Base-by-base conservation (phyloP, 2,797 vertebrate genomes). In the Arctocebus calabarensis region DNA sequence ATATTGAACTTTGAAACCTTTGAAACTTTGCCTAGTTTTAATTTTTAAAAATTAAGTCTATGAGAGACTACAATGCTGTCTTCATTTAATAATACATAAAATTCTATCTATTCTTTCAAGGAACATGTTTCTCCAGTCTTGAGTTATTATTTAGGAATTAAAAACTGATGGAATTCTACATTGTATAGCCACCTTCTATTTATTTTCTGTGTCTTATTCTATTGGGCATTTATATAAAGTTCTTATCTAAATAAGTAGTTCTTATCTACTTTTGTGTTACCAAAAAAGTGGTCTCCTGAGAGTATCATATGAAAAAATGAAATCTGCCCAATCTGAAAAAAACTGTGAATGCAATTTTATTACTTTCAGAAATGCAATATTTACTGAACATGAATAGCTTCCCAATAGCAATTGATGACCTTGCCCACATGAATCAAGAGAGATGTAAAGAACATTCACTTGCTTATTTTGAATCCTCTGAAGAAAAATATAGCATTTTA, bases 291-390 rank as follows among this genome's bases (percentile, higher is more conserved):
- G n/a, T 6, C 87, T 68, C 22, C 94, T 27, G 2, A 37, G 68
- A 88, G 32, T 77, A 85, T 85, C 82, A 61, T 16, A 62, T 2
- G 48, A 34, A 34, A 34, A 34, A 79, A 79, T 79, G 52, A 79
- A 57, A 57, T 79, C 52, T 57, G 52, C 12, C 37, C 62, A 86
- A 10, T 27, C 43, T 71, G 17, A 79, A 66, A 83, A 74, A 95
- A 83, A 75, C 74, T 96, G 1, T 91, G 82, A 25, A 17, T 14
- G 71, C 17, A 88, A 81, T 96, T 96, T 93, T 62, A 91, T 62
- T 94, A 20, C 22, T 74, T 94, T 97, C 86, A 10, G 9, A 97
- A 97, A 95, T 87, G 1, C 43, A 85, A n/a, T 87, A 74, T 40
- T 95, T 23, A 13, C 10, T 90, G 32, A 43, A 62, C 70, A 27